These are phyloP conservation scores for Rhagonycha lutea DNA, from an alignment of 2,888 invertebrate species.

Conservation along the genomic window DNA sequence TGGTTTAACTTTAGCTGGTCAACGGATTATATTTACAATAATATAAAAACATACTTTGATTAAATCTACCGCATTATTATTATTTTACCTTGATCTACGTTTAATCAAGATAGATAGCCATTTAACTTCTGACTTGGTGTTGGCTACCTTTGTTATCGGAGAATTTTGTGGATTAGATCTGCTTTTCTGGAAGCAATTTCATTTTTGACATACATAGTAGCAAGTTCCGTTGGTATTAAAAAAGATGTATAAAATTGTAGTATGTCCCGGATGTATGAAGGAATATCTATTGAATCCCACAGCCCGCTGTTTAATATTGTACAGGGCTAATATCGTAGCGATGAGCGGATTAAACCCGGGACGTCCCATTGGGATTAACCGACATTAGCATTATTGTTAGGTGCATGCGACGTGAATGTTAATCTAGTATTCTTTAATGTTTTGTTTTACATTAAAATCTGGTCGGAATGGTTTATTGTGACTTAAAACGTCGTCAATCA, in stretches of 20 bases:
- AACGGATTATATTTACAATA: neutral
- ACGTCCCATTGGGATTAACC: constrained; percentile 44
- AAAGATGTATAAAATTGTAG: neutral
- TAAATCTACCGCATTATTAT: neutral
- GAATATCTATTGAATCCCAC: constrained; percentile 43
- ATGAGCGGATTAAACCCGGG: constrained; percentile 41
- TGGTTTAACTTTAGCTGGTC: neutral
- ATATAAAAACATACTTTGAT: neutral
- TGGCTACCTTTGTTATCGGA: neutral
- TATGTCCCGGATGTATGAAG: constrained; percentile 33
- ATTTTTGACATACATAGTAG: neutral
- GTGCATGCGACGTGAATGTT: constrained; percentile 36
- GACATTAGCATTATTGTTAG: constrained; percentile 46
- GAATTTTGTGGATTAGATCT: neutral
- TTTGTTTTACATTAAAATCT: constrained; percentile 17
- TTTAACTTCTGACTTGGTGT: neutral
- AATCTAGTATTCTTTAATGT: constrained; percentile 29
- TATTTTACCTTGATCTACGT: neutral
- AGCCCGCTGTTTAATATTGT: constrained; percentile 47
- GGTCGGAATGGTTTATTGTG: constrained; percentile 8
- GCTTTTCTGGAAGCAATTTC: neutral
- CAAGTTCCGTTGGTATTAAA: neutral
- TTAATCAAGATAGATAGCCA: neutral
- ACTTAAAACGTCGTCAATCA: constrained; percentile 19
- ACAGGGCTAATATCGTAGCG: constrained; percentile 42